Evolutionary conservation across 2,113 vertebrate species (phyloP).

Genomic region (Turdus rufiventris): DNA sequence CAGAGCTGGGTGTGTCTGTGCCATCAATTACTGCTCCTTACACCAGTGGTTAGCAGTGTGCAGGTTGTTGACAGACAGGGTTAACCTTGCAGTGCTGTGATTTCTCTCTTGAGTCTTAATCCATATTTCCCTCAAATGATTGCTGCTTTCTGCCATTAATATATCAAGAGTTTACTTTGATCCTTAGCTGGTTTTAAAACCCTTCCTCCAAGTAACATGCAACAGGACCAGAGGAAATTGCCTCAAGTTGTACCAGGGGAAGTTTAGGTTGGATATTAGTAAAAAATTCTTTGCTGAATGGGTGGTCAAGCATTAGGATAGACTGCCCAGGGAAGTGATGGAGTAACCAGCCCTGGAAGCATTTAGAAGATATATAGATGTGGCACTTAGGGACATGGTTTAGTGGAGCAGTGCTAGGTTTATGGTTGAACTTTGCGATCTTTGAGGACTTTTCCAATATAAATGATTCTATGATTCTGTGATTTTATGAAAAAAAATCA

Average conservation of each 20-base stretch:
- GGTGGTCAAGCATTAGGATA: not conserved
- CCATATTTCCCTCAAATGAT: not conserved
- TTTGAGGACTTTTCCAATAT: not conserved
- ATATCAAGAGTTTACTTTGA: not conserved
- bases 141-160: not conserved
- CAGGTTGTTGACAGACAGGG: not conserved
- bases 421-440: not conserved
- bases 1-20: not conserved
- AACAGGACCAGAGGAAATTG: not conserved
- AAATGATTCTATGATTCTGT: not conserved
- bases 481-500: not conserved
- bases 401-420: not conserved
- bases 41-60: not conserved
- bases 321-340: not conserved
- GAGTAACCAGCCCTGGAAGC: not conserved
- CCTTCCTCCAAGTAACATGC: rapidly evolving
- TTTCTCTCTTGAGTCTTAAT: not conserved
- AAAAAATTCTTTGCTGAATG: not conserved
- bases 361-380: not conserved
- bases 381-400: not conserved
- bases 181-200: not conserved
- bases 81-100: not conserved
- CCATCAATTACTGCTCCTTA: not conserved
- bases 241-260: not conserved
- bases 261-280: not conserved